Evolutionary conservation across 1,140 invertebrate species (phyloP), one percentile per base, ranked within the genome.

Genomic region (Polypedilum vanderplanki): DNA sequence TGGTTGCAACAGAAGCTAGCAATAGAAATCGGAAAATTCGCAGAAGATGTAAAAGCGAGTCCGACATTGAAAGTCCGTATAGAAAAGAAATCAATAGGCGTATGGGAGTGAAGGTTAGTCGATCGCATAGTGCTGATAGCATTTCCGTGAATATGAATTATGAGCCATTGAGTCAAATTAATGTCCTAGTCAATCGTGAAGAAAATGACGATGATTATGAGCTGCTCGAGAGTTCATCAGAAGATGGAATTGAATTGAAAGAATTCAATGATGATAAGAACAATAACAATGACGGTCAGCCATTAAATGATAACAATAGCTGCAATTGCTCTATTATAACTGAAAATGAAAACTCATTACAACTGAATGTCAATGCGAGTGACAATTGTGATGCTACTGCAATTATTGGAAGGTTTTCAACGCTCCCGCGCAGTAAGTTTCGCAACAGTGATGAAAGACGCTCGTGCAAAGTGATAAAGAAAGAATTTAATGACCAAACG

Each of bases 171-270:
- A 57, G n/a, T 57, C 7, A 12, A 15, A 57, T n/a, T n/a, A 57
- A 57, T 57, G 10, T 57, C 12, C 46, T 57, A 15, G 46, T 57
- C 46, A 57, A 57, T 57, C 9, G n/a, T 4, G 46, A 57, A n/a
- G 46, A 57, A n/a, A n/a, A 57, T n/a, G n/a, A n/a, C 15, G 46
- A 57, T 57, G 46, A 57, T 15, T 57, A 57, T 57, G n/a, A 57
- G 46, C 46, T 57, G 12, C n/a, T 57, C 12, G 46, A 57, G 12
- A 57, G 46, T n/a, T 57, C 46, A 57, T 57, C 46, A 15, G 46
- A 57, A 4, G 46, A 57, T n/a, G 46, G n/a, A n/a, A 57, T 12
- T 15, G 46, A 57, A n/a, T 12, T 12, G 4, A 57, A 57, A n/a
- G 46, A 57, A 3, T 4, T n/a, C 12, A 57, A 57, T 57, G 46